Conservation (phyloP, 2,113 vertebrate genomes). For the Ageneiosus marmoratus region DNA sequence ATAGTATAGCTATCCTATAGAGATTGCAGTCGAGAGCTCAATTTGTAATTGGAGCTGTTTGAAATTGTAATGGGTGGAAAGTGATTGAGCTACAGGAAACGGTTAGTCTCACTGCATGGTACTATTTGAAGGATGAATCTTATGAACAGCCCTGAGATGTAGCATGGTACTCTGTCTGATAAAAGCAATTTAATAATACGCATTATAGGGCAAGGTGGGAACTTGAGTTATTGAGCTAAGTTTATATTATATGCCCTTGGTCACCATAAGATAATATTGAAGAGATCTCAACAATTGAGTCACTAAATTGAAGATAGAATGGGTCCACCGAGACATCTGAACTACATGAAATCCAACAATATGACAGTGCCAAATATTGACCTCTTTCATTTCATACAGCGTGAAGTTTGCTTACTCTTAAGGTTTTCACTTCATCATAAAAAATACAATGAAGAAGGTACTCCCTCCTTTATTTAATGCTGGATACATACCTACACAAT, state of each 20-base stretch:
- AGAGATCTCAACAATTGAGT: neutral
- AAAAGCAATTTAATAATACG: neutral
- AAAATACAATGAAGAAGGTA: no score
- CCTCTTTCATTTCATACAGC: neutral
- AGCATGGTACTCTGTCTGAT: neutral
- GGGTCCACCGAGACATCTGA: neutral
- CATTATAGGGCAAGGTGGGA: neutral
- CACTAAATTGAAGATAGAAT: slow-evolving; percentile 7
- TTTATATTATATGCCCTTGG: neutral
- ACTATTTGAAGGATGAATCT: slow-evolving; percentile 1
- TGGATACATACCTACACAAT: no score
- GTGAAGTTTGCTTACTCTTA: neutral
- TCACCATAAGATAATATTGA: neutral
- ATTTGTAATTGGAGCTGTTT: neutral
- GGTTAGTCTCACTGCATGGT: neutral
- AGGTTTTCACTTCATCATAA: neutral
- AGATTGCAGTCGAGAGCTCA: neutral
- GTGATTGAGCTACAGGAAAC: neutral
- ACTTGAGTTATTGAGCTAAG: slow-evolving; percentile 2
- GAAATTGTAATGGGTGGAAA: neutral
- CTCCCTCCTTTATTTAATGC: no score
- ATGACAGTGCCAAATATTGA: slow-evolving; percentile 2
- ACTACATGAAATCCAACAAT: neutral
- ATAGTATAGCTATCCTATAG: neutral
- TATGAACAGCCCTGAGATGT: neutral